Evolutionary conservation across 2,888 invertebrate species (phyloP), one percentile per base, ranked within the genome.

Genomic region (Drosophila kokeensis): DNA sequence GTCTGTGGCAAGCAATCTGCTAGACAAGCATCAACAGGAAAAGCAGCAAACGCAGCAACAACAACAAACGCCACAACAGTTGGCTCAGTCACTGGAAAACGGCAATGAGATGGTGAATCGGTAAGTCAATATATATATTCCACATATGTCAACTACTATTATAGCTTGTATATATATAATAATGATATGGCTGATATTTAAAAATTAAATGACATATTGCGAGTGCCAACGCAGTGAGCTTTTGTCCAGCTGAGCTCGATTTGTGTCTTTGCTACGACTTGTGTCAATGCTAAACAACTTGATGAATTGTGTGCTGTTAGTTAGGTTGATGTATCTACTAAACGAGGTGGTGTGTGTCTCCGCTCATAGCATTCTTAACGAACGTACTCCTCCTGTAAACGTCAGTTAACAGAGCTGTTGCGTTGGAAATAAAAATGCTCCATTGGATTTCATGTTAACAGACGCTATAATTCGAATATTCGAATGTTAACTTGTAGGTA

Each of bases 101-200:
- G 92, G 93, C 81, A 93, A 92, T 91, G 91, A 92, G 54, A 93
- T 93, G 92, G 90, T 91, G 87, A 93, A 93, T 85, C 87, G 93
- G 93, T 93, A 70, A 92, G 93, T 90, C 11, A 30, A 58, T 21
- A 30, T 30, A 4, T 58, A 11, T 13, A 24, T 24, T 27, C 4
- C n/a, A 11, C 18, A 18, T n/a, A 24, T 24, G 7, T 45, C 1
- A 45, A 15, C 2, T 24, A 15, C 15, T 24, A 15, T 15, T 45
- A 15, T 45, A 10, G 7, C 21, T 1, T 8, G 15, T 24, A 45
- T 15, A 15, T 13, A 21, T 21, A n/a, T 13, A 5, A 2, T 18
- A 24, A 18, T 2, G 24, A 29, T 15, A 42, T 38, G 5, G 0
- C 10, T 27, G 1, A 15, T 6, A 30, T 53, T 68, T 27, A 1